A percentile compares a stretch with the other conserved stretches of the same genome.
These are phyloP conservation scores for Actias luna DNA, from an alignment of 2,888 invertebrate genomes.

Conservation along the genomic window DNA sequence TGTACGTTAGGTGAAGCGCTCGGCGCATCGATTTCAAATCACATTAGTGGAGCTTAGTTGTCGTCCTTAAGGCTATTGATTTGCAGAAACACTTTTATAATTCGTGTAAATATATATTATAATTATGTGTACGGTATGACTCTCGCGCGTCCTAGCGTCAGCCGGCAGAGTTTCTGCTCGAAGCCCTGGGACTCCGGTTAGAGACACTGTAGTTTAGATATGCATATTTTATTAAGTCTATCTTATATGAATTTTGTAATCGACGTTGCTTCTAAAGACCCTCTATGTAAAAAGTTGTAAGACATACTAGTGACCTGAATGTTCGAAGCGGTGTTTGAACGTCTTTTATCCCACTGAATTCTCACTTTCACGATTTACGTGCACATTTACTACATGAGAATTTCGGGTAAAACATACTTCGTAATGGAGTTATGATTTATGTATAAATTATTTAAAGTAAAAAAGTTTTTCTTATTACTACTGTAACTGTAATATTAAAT, in stretches of 20 bases:
- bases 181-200: slow-evolving; percentile 40
- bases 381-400: slow-evolving; percentile 74
- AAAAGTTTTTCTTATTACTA: slow-evolving; percentile 76
- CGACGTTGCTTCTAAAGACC: slow-evolving; percentile 80
- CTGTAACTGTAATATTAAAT: slow-evolving; percentile 80
- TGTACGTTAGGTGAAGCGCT: slow-evolving; percentile 72
- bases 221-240: slow-evolving; percentile 81
- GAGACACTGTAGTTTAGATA: slow-evolving; percentile 75
- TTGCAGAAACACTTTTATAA: slow-evolving; percentile 77
- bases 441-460: slow-evolving; percentile 76
- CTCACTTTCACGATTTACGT: slow-evolving; percentile 77
- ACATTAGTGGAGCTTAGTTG: slow-evolving; percentile 79
- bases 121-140: slow-evolving; percentile 75
- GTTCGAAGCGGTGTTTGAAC: slow-evolving; percentile 74
- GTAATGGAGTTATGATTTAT: slow-evolving; percentile 76
- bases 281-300: slow-evolving; percentile 79
- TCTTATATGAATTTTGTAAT: slow-evolving; percentile 80
- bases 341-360: slow-evolving; percentile 76
- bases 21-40: slow-evolving; percentile 76
- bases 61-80: slow-evolving; percentile 76
- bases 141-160: slow-evolving; percentile 52
- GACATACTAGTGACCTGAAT: slow-evolving; percentile 82
- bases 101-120: slow-evolving; percentile 81
- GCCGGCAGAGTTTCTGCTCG: slow-evolving; percentile 22
- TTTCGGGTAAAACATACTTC: slow-evolving; percentile 68